These are phyloP conservation scores for Malthinus flaveolus DNA, from an alignment of 2,888 invertebrate species.

Conservation along the genomic window DNA sequence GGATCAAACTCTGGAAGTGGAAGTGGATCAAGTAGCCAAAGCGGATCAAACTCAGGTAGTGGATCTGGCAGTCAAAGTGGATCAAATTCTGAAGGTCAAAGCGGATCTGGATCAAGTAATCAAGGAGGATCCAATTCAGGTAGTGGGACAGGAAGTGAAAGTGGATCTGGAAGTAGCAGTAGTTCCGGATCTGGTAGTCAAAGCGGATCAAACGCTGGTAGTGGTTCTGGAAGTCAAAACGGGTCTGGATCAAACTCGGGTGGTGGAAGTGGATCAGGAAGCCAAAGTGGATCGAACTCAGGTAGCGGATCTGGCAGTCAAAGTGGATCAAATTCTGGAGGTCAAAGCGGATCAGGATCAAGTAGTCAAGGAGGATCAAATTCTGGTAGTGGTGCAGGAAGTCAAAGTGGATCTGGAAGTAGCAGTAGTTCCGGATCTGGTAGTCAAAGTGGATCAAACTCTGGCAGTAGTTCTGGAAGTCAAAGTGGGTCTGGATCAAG, in stretches of 20 bases:
- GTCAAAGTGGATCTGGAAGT: background rate
- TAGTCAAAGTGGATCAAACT: background rate
- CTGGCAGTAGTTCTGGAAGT: background rate
- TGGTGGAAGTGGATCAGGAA: too few species aligned
- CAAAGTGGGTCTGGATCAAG: too few species aligned
- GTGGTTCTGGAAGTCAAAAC: too few species aligned
- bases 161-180: background rate
- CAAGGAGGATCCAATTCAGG: background rate
- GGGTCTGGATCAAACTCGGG: too few species aligned
- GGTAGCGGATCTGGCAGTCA: background rate
- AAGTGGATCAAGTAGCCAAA: too few species aligned
- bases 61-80: background rate
- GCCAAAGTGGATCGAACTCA: background rate
- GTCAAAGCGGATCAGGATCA: background rate
- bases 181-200: background rate
- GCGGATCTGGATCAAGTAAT: background rate
- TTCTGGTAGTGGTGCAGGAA: background rate
- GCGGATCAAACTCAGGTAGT: too few species aligned
- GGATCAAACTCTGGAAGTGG: too few species aligned
- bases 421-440: background rate
- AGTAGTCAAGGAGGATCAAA: background rate
- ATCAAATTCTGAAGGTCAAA: background rate
- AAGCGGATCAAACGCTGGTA: too few species aligned
- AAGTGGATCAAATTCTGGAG: background rate
- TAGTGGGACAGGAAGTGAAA: background rate